Percentiles rank a stretch among this genome's conserved stretches.
Conservation (phyloP, 2,797 vertebrate genomes). For the Octomys mimax region DNA sequence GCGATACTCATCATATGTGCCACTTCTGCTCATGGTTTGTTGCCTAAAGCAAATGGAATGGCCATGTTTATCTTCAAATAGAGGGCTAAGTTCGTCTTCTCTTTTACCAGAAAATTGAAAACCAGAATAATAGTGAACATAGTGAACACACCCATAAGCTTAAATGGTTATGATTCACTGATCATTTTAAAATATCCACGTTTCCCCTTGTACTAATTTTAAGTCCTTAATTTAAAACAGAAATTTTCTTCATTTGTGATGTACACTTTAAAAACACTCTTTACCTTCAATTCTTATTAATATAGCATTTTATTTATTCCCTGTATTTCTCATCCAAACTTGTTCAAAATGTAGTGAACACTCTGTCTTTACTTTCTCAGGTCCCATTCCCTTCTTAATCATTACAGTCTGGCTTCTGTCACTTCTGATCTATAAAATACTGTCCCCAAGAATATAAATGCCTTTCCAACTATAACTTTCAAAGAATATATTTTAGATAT, state of each 20-base stretch:
- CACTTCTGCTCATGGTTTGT: neutral
- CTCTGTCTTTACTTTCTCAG: neutral
- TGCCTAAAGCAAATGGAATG: neutral
- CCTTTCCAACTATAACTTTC: neutral
- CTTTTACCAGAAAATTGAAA: neutral
- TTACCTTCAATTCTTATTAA: neutral
- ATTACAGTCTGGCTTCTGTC: neutral
- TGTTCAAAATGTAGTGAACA: neutral
- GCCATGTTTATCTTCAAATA: neutral
- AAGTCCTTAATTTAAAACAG: neutral
- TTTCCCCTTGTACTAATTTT: neutral
- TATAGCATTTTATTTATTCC: neutral
- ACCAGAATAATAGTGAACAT: neutral
- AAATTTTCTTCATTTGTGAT: neutral
- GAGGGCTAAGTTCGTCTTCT: neutral
- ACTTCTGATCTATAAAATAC: neutral
- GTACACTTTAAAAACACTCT: neutral
- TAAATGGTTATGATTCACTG: neutral
- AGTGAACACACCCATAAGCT: neutral
- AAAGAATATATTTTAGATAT: neutral
- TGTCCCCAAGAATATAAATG: neutral
- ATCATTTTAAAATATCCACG: neutral
- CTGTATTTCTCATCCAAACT: neutral
- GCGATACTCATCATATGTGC: neutral
- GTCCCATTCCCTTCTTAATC: neutral